phyloP scores from a whole-genome alignment of 2,797 vertebrate genomes.

The Microtus agrestis region DNA sequence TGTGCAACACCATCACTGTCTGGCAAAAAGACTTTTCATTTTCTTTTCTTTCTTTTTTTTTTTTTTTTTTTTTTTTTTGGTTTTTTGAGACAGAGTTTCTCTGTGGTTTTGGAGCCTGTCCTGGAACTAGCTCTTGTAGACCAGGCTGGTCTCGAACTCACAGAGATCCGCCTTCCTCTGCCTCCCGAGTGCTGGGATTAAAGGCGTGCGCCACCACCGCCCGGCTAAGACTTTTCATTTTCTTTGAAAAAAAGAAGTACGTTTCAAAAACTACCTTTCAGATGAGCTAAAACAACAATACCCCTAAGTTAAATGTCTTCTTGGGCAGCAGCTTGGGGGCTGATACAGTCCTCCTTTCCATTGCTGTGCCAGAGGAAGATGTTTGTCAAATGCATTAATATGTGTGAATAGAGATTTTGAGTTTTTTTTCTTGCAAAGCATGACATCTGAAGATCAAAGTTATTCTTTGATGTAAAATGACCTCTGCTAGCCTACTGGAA shows the following conservation, averaged over 20 bases:
- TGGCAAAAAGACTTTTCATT: background rate
- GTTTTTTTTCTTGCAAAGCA: constrained; percentile 20
- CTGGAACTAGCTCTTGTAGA: too few species aligned
- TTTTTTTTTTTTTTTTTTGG: too few species aligned
- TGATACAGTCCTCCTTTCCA: constrained; percentile 23
- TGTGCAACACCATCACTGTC: background rate
- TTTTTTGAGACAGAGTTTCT: too few species aligned
- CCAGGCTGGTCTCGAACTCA: too few species aligned
- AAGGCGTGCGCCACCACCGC: too few species aligned
- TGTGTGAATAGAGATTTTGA: constrained; percentile 52
- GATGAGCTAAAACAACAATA: constrained; percentile 32
- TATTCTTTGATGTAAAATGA: constrained; percentile 63
- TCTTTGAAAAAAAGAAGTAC: background rate
- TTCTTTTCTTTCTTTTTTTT: too few species aligned
- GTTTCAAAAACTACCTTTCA: constrained; percentile 61
- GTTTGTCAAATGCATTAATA: constrained; percentile 55
- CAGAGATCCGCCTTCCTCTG: too few species aligned
- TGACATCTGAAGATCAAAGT: constrained; percentile 12
- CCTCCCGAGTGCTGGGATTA: too few species aligned
- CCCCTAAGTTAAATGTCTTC: background rate
- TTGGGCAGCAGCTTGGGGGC: background rate
- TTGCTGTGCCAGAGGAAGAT: constrained; percentile 26
- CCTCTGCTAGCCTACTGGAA: constrained; percentile 23
- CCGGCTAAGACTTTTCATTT: background rate
- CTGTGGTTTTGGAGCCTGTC: too few species aligned